Evolutionary conservation across 2,797 vertebrate genomes (phyloP).

Genomic region (Intellagama lesueurii): DNA sequence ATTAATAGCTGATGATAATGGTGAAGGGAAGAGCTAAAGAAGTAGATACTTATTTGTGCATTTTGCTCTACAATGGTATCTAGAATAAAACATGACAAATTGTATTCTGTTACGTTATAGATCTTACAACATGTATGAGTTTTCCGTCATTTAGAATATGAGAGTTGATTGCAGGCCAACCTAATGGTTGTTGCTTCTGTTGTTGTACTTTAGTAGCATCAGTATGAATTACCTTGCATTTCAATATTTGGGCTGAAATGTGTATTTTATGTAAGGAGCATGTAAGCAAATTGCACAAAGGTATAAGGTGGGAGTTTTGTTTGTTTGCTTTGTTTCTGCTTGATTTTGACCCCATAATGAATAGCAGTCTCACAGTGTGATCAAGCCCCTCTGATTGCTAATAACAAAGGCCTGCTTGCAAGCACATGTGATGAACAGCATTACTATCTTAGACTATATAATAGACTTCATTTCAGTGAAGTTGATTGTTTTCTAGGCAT

Average conservation of each 20-base stretch:
- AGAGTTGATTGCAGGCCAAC: not conserved
- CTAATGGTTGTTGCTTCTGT: not conserved
- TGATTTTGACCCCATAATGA: not conserved
- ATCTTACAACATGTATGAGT: not conserved
- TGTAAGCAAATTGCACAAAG: not conserved
- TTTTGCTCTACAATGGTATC: not conserved
- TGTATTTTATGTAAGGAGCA: not conserved
- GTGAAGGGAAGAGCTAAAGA: not conserved
- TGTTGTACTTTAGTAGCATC: not conserved
- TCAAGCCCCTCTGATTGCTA: not conserved
- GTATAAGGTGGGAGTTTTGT: not conserved
- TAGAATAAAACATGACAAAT: not conserved
- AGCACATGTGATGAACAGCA: no score
- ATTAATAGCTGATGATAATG: not conserved
- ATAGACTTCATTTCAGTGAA: no score
- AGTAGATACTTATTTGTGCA: not conserved
- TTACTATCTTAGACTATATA: no score
- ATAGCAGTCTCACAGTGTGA: not conserved
- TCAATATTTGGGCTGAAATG: not conserved
- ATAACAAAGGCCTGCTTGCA: not conserved
- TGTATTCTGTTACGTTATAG: not conserved
- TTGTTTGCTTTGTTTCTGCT: not conserved
- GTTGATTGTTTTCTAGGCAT: no score
- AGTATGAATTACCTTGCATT: not conserved
- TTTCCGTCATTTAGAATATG: not conserved